phyloP scores from a whole-genome alignment of 1,140 invertebrate genomes.

The Drosophila guanche region DNA sequence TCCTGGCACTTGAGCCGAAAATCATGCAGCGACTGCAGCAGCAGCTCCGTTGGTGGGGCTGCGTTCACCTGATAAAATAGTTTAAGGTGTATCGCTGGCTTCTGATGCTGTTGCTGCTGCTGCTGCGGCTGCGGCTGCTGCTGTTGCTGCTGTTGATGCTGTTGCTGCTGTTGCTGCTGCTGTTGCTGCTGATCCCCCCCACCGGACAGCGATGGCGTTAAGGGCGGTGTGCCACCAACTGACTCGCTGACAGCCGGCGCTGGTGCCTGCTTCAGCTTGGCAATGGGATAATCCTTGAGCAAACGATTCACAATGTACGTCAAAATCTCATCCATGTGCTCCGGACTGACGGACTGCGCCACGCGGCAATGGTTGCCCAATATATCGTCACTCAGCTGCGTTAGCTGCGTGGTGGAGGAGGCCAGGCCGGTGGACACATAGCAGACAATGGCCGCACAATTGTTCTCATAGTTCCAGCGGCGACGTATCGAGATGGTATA shows the following conservation, averaged over 20 bases:
- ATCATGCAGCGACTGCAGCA: slow-evolving; percentile 85
- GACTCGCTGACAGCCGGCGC: slow-evolving; percentile 9
- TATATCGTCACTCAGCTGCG: slow-evolving; percentile 85
- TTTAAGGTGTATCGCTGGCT: slow-evolving; percentile 88
- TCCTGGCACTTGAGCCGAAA: slow-evolving; percentile 84
- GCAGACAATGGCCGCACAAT: slow-evolving; percentile 92
- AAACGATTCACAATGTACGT: slow-evolving; percentile 90
- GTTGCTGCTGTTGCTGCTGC: too few species aligned
- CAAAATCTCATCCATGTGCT: slow-evolving; percentile 88
- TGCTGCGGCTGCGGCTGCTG: neutral
- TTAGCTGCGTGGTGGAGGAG: slow-evolving; percentile 87
- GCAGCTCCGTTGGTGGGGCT: slow-evolving; percentile 85
- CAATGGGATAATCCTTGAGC: slow-evolving; percentile 86
- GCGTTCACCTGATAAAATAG: slow-evolving; percentile 90
- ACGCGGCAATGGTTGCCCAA: slow-evolving; percentile 85
- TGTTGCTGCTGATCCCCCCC: slow-evolving; percentile 47
- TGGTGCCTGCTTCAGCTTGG: slow-evolving; percentile 49
- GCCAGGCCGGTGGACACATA: slow-evolving; percentile 89
- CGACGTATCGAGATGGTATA: slow-evolving; percentile 91
- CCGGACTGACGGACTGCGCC: slow-evolving; percentile 85
- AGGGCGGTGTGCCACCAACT: slow-evolving; percentile 8
- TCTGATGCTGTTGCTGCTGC: slow-evolving; percentile 6
- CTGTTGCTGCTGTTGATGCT: neutral
- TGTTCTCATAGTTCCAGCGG: slow-evolving; percentile 94
- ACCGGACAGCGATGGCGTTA: slow-evolving; percentile 6